phyloP scores from a whole-genome alignment of 1,140 invertebrate genomes.

The Monomorium pharaonis region DNA sequence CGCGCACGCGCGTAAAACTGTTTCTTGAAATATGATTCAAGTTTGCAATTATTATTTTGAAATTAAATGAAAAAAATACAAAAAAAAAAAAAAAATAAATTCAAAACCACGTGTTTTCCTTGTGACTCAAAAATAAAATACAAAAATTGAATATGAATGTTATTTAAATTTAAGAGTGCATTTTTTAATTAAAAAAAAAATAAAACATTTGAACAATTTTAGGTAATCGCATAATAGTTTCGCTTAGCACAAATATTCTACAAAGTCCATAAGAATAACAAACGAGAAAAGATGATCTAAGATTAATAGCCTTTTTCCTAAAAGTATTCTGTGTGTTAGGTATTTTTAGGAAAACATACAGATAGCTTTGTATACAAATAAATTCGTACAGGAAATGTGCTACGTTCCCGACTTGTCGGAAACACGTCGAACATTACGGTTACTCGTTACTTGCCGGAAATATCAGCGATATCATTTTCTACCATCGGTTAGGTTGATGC shows the following conservation, averaged over 20 bases:
- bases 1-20: too few species aligned
- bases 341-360: constrained; percentile 10
- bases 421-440: constrained; percentile 23
- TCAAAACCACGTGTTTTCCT: too few species aligned
- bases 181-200: background rate
- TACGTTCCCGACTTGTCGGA: constrained; percentile 10
- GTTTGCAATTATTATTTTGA: too few species aligned
- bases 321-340: background rate
- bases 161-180: background rate
- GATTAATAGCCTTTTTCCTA: constrained; percentile 21
- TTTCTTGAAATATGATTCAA: too few species aligned
- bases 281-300: constrained; percentile 16
- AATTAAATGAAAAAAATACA: too few species aligned
- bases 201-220: background rate
- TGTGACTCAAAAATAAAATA: too few species aligned
- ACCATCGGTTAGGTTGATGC: constrained; percentile 22
- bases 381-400: constrained; percentile 25
- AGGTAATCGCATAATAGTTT: background rate
- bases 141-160: background rate
- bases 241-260: background rate
- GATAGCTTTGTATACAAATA: constrained; percentile 10
- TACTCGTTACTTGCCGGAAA: constrained; percentile 19
- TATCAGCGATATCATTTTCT: constrained; percentile 30
- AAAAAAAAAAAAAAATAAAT: too few species aligned
- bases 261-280: constrained; percentile 28